Conservation (phyloP, 2,113 vertebrate genomes). For the Alethe castanea region DNA sequence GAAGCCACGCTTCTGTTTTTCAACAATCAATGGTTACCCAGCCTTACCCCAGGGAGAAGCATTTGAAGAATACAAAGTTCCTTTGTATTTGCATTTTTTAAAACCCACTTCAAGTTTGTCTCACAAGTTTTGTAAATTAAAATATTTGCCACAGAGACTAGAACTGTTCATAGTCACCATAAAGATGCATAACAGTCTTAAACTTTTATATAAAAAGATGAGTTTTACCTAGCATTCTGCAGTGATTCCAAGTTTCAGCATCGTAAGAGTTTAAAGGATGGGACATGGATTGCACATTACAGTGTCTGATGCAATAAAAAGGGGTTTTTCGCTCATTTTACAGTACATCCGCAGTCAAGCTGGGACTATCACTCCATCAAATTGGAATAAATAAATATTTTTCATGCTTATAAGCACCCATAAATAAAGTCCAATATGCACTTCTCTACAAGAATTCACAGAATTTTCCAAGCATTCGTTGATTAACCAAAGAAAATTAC, state of each 20-base stretch:
- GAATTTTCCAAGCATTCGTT: neutral
- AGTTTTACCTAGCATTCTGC: neutral
- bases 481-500: neutral
- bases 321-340: neutral
- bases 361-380: neutral
- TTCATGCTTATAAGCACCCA: neutral
- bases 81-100: neutral
- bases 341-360: neutral
- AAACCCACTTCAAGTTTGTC: neutral
- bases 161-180: neutral
- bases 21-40: neutral
- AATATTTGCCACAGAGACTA: neutral
- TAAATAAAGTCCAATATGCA: neutral
- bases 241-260: neutral
- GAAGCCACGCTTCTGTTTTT: neutral
- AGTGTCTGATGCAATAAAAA: neutral
- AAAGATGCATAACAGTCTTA: neutral
- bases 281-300: neutral
- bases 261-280: neutral
- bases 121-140: neutral
- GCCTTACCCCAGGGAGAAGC: neutral
- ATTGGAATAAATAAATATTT: conserved; percentile 25
- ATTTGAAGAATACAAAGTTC: neutral
- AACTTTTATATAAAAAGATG: neutral
- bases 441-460: neutral